These are phyloP conservation scores for Papilio glaucus DNA, from an alignment of 1,140 invertebrate species.

Conservation along the genomic window DNA sequence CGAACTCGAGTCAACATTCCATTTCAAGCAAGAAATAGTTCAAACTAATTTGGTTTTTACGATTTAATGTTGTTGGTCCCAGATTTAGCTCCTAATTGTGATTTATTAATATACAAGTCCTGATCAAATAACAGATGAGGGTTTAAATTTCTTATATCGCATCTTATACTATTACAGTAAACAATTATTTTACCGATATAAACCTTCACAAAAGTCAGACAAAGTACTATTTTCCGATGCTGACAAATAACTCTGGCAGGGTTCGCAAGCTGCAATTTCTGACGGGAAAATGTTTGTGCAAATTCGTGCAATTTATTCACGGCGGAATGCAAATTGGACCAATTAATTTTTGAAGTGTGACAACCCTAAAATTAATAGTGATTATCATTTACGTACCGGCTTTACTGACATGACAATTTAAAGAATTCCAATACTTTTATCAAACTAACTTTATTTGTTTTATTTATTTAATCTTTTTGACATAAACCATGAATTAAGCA, in stretches of 20 bases:
- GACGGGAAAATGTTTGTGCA: constrained; percentile 18
- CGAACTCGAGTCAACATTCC: too few relatives aligned
- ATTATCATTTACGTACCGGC: constrained; percentile 10
- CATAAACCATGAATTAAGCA: too few relatives aligned
- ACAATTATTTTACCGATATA: not conserved
- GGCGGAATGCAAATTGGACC: constrained; percentile 34
- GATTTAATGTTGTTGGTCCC: too few relatives aligned
- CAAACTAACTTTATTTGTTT: not conserved
- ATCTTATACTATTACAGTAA: not conserved
- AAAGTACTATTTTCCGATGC: not conserved
- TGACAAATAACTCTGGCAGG: constrained; percentile 23
- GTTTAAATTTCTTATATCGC: too few relatives aligned
- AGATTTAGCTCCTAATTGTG: too few relatives aligned
- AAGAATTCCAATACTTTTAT: not conserved
- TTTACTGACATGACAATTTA: constrained; percentile 1
- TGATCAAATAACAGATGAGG: too few relatives aligned
- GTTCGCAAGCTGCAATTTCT: constrained; percentile 21
- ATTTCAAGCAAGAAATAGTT: too few relatives aligned
- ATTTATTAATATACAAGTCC: too few relatives aligned
- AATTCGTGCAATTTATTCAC: constrained; percentile 34
- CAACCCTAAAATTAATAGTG: constrained; percentile 30
- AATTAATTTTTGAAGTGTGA: constrained; percentile 36
- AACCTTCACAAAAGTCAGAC: not conserved
- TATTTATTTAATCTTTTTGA: too few relatives aligned
- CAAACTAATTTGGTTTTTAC: too few relatives aligned